A percentile compares a stretch with the other conserved stretches of the same genome.
phyloP scores from a whole-genome alignment of 2,113 vertebrate species.

The Ifrita kowaldi region DNA sequence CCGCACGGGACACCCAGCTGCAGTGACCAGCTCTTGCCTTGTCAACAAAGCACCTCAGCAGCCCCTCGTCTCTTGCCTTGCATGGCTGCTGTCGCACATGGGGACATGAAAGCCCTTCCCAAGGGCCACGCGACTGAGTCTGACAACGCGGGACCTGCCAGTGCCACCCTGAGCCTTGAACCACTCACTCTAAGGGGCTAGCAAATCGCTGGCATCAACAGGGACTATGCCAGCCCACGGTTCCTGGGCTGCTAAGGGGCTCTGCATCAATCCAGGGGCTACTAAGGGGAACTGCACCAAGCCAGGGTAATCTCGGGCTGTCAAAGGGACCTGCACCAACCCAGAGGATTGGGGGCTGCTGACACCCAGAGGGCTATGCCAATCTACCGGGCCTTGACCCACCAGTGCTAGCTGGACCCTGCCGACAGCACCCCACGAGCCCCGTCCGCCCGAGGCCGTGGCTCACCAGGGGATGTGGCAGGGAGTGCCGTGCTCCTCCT shows the following conservation, averaged over 20 bases:
- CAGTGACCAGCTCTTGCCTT: not conserved
- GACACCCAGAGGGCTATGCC: rapidly evolving
- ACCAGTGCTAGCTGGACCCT: rapidly evolving
- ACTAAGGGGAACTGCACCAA: too few relatives aligned
- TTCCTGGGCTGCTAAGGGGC: too few relatives aligned
- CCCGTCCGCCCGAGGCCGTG: not conserved
- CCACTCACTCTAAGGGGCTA: too few relatives aligned
- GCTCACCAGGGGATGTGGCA: constrained; percentile 89
- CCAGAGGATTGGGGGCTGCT: rapidly evolving
- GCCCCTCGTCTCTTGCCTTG: rapidly evolving
- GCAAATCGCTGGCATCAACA: too few relatives aligned
- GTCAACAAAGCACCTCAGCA: not conserved
- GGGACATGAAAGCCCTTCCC: rapidly evolving
- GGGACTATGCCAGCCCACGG: rapidly evolving
- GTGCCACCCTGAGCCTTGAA: not conserved
- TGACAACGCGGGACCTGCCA: rapidly evolving
- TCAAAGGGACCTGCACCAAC: not conserved
- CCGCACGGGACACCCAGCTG: not conserved
- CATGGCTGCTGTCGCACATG: rapidly evolving
- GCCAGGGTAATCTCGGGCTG: not conserved
- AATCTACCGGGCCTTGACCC: rapidly evolving
- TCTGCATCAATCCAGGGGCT: too few relatives aligned
- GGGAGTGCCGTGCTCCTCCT: constrained; percentile 72
- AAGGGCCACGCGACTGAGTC: rapidly evolving
- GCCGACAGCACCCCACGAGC: rapidly evolving